These are phyloP conservation scores for Agrypnus murinus DNA, from an alignment of 2,888 invertebrate species.

Conservation along the genomic window DNA sequence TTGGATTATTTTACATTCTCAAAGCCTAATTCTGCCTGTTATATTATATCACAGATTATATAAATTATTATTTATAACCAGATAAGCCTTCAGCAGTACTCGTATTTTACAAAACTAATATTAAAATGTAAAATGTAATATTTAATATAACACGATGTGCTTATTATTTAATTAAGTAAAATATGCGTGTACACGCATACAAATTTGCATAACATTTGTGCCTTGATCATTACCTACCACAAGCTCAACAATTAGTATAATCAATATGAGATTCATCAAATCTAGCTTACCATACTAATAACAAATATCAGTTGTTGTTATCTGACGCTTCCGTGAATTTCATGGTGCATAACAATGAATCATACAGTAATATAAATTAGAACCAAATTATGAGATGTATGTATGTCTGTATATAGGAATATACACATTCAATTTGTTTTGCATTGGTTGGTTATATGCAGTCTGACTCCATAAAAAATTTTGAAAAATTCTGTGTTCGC, in stretches of 20 bases:
- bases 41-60: no score
- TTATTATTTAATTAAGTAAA: no score
- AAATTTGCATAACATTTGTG: neutral
- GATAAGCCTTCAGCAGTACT: no score
- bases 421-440: slow-evolving; percentile 7
- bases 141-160: no score
- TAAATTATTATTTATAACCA: no score
- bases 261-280: slow-evolving; percentile 25
- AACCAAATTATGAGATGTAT: slow-evolving; percentile 3
- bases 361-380: slow-evolving; percentile 23
- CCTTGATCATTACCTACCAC: neutral
- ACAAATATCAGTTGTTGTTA: slow-evolving; percentile 19
- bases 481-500: no score
- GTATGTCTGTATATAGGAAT: neutral
- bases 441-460: neutral
- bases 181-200: no score
- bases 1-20: no score
- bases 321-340: slow-evolving; percentile 18
- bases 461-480: no score
- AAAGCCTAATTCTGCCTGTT: no score
- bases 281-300: slow-evolving; percentile 8
- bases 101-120: no score
- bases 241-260: slow-evolving; percentile 19
- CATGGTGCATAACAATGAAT: slow-evolving; percentile 9
- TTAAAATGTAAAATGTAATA: no score